Base-by-base conservation (phyloP, 2,797 vertebrate species). In the Podarcis siculus region DNA sequence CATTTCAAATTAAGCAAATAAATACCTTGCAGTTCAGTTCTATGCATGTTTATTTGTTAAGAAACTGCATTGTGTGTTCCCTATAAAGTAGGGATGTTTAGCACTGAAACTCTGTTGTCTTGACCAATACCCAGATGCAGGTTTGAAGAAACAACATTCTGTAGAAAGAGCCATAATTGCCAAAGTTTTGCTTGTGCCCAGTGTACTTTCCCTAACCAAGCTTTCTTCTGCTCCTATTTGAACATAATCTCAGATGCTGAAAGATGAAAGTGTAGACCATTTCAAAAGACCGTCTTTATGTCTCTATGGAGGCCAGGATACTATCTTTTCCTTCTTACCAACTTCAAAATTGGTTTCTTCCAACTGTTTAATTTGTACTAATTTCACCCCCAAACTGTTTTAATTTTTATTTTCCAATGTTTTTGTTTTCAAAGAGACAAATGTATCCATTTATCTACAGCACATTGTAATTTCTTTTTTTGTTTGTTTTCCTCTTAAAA, bases 401-500 rank as follows among this genome's bases (percentile, higher is more conserved):
- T 92, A 39, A 3, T 27, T 39, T 42, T 86, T n/a, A 84, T 87
- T 35, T 86, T 69, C 8, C 9, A 37, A 37, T 19, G 19, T 35
- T 21, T 32, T 27, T 30, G 6, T 4, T 4, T 21, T 15, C 10
- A 37, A 30, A 69, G 49, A 93, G 75, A 86, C 87, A 91, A 86
- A 21, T 7, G 91, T 7, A 37, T 32, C 85, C 89, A 86, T 92
- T 85, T 90, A 82, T 92, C 86, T 86, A 69, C 84, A 61, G 71
- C 82, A 75, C 64, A 84, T 91, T 90, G 58, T 87, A 86, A 37
- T 89, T 64, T 78, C 77, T 23, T 91, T 84, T 73, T 88, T 67
- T 66, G 12, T 71, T 91, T 90, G 88, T 86, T 92, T 94, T 93
- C 75, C 90, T 92, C 85, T 88, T 93, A 96, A 94, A 89, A 82